These are phyloP conservation scores for Drosophila yooni DNA, from an alignment of 2,888 invertebrate species.

Conservation along the genomic window DNA sequence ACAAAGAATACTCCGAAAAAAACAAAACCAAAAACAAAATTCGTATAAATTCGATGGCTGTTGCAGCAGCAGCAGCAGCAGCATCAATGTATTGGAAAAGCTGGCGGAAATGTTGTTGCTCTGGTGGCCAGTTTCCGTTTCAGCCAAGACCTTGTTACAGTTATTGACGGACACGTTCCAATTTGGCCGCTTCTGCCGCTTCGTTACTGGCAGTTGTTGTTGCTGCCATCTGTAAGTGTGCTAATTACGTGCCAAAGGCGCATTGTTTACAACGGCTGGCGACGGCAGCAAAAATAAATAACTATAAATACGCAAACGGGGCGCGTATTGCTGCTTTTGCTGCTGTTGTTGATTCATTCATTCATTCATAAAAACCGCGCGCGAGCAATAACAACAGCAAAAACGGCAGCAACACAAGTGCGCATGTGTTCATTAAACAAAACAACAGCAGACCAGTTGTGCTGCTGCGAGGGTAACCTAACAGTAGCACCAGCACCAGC, in stretches of 20 bases:
- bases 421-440: slow-evolving; percentile 60
- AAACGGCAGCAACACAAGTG: slow-evolving; percentile 45
- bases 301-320: slow-evolving; percentile 66
- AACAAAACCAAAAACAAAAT: slow-evolving; percentile 16
- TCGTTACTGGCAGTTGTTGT: slow-evolving; percentile 13
- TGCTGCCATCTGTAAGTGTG: slow-evolving; percentile 68
- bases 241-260: slow-evolving; percentile 78
- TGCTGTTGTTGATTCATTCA: slow-evolving; percentile 53
- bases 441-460: slow-evolving; percentile 45
- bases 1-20: slow-evolving; percentile 5
- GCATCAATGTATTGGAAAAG: slow-evolving; percentile 30
- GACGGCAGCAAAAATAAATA: slow-evolving; percentile 63
- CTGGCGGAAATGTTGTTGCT: slow-evolving; percentile 57
- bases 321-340: slow-evolving; percentile 42
- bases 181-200: slow-evolving; percentile 47
- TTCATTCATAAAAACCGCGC: slow-evolving; percentile 76
- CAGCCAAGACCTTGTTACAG: slow-evolving; percentile 73
- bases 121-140: slow-evolving; percentile 55
- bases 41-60: slow-evolving; percentile 29
- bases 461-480: slow-evolving; percentile 11
- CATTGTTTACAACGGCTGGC: slow-evolving; percentile 73
- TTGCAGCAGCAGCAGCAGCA: background rate
- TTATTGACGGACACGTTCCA: slow-evolving; percentile 77
- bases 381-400: slow-evolving; percentile 44
- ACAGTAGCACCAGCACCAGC: slow-evolving; percentile 7